phyloP scores from a whole-genome alignment of 2,888 invertebrate species.

The Dolichopus griseipennis region DNA sequence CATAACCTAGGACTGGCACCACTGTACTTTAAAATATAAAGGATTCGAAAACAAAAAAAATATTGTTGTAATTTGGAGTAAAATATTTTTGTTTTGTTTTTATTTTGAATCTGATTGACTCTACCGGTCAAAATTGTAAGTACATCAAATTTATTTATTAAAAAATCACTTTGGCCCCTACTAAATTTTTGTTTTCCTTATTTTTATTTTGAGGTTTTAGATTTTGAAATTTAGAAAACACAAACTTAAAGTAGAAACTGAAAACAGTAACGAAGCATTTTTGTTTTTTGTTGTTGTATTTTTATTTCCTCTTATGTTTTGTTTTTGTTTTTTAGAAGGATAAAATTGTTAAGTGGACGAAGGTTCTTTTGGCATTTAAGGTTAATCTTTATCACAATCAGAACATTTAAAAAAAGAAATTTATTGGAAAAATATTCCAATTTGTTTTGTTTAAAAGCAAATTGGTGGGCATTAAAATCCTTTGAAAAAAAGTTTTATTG shows the following conservation, averaged over 20 bases:
- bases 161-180: neutral
- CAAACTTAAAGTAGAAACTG: neutral
- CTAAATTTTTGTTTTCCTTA: neutral
- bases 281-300: neutral
- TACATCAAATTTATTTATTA: neutral
- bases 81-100: neutral
- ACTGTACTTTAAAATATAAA: no score
- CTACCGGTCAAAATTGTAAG: neutral
- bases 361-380: conserved; percentile 2
- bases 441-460: neutral
- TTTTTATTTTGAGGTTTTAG: neutral
- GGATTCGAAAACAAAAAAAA: no score
- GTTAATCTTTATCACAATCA: conserved; percentile 4
- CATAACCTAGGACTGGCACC: no score
- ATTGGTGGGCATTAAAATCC: no score
- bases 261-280: neutral
- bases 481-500: no score
- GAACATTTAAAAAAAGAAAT: neutral
- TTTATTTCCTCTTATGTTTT: neutral
- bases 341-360: neutral
- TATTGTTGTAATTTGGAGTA: no score
- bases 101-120: neutral
- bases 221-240: neutral
- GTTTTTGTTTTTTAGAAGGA: neutral
- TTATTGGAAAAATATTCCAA: conserved; percentile 2